A percentile compares a stretch with the other conserved stretches of the same genome.
Evolutionary conservation across 2,113 vertebrate genomes (phyloP).

Genomic region (Myrmecobius fasciatus): DNA sequence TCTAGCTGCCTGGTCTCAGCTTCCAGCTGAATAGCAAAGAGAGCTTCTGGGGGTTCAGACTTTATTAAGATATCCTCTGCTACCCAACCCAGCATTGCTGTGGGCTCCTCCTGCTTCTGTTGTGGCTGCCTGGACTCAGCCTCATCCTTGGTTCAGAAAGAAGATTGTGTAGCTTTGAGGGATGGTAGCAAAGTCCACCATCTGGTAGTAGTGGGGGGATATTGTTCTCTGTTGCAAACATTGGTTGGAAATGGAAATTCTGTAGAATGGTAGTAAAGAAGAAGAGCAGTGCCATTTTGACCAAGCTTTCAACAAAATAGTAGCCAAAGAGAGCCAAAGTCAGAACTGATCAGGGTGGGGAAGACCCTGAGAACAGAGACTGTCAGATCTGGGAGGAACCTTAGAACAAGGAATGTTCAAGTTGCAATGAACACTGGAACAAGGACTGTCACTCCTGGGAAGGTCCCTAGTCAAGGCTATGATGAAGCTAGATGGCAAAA

Average conservation of each 20-base stretch:
- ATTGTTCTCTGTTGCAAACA: constrained; percentile 61
- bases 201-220: constrained; percentile 55
- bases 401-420: too few species aligned
- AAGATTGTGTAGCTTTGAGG: constrained; percentile 62
- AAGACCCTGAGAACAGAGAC: neutral
- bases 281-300: too few species aligned
- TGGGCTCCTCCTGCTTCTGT: too few species aligned
- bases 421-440: too few species aligned
- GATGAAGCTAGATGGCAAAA: too few species aligned
- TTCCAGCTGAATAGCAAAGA: too few species aligned
- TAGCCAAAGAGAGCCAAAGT: too few species aligned
- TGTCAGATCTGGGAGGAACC: constrained; percentile 58
- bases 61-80: neutral
- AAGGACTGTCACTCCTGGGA: constrained; percentile 72
- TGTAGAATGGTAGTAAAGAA: too few species aligned
- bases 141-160: constrained; percentile 8
- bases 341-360: too few species aligned
- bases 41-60: neutral
- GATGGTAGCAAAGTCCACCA: constrained; percentile 67
- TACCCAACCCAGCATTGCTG: neutral
- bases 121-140: neutral
- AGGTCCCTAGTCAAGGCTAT: constrained; percentile 70
- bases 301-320: too few species aligned
- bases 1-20: neutral
- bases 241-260: too few species aligned